A percentile compares a stretch with the other conserved stretches of the same genome.
phyloP scores from a whole-genome alignment of 2,797 vertebrate genomes.

The Paratrypauchen microcephalus region DNA sequence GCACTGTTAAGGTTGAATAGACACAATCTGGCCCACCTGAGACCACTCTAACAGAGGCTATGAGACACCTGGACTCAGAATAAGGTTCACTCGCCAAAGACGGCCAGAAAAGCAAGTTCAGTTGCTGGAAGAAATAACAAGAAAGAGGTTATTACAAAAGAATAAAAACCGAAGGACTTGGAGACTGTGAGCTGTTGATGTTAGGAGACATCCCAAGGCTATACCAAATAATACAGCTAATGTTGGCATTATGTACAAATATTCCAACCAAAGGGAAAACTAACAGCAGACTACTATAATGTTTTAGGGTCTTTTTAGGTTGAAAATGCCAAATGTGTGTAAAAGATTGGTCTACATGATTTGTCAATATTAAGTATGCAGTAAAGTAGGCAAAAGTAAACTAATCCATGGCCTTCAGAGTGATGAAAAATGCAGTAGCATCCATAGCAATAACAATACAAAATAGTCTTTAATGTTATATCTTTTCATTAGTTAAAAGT shows the following conservation, averaged over 20 bases:
- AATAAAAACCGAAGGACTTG: neutral
- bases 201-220: neutral
- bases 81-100: constrained; percentile 10
- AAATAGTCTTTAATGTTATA: too few relatives aligned
- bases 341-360: too few relatives aligned
- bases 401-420: neutral
- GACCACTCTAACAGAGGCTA: constrained; percentile 11
- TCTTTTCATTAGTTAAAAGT: neutral
- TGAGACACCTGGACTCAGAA: constrained; percentile 15
- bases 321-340: too few relatives aligned
- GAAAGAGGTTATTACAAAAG: neutral
- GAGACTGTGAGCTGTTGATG: neutral
- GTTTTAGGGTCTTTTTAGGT: too few relatives aligned
- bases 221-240: neutral
- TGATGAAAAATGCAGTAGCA: neutral
- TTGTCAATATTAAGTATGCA: too few relatives aligned
- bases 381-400: too few relatives aligned
- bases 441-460: neutral
- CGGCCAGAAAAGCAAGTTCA: neutral
- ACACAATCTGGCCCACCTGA: constrained; percentile 35
- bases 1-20: constrained; percentile 19
- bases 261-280: too few relatives aligned
- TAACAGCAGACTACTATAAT: too few relatives aligned
- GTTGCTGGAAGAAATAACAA: neutral
- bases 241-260: neutral